Conservation (phyloP, 2,113 vertebrate species). For the Polypterus senegalus region DNA sequence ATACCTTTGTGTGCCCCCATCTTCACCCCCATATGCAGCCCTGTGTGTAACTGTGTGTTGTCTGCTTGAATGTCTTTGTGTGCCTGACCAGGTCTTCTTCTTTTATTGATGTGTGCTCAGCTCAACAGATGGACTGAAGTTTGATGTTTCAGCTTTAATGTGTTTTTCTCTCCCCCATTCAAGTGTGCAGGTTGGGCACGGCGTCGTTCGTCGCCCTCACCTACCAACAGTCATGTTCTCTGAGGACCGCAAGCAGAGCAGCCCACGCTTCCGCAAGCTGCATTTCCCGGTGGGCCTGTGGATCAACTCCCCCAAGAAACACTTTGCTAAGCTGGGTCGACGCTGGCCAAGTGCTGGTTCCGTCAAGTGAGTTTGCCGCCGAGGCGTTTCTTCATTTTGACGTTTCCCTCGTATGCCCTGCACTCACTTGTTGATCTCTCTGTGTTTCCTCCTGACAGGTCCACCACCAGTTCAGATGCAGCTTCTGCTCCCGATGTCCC, state of each 20-base stretch:
- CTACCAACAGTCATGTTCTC: slow-evolving; percentile 30
- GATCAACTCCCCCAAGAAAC: slow-evolving; percentile 87
- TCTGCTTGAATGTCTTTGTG: too few relatives aligned
- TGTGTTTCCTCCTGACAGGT: slow-evolving; percentile 34
- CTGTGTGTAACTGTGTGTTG: too few relatives aligned
- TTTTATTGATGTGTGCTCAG: too few relatives aligned
- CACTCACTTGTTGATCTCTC: slow-evolving; percentile 10
- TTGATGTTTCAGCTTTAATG: too few relatives aligned
- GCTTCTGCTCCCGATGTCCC: slow-evolving; percentile 49
- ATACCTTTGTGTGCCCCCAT: too few relatives aligned
- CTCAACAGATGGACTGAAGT: too few relatives aligned
- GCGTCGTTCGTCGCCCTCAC: too few relatives aligned
- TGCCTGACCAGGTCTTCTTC: too few relatives aligned
- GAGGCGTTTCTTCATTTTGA: not conserved
- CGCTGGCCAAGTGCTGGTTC: slow-evolving; percentile 80
- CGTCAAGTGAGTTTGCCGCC: slow-evolving; percentile 59
- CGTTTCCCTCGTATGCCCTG: slow-evolving; percentile 22
- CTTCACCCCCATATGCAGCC: too few relatives aligned
- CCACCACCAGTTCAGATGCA: slow-evolving; percentile 56
- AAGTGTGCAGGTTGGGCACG: too few relatives aligned
- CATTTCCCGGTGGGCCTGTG: slow-evolving; percentile 83
- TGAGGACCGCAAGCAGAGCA: slow-evolving; percentile 76
- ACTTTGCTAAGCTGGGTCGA: slow-evolving; percentile 74
- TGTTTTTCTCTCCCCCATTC: too few relatives aligned
- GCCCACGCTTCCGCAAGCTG: slow-evolving; percentile 75